Base-by-base conservation (phyloP, 2,888 invertebrate species). In the Drosophila gaucha region DNA sequence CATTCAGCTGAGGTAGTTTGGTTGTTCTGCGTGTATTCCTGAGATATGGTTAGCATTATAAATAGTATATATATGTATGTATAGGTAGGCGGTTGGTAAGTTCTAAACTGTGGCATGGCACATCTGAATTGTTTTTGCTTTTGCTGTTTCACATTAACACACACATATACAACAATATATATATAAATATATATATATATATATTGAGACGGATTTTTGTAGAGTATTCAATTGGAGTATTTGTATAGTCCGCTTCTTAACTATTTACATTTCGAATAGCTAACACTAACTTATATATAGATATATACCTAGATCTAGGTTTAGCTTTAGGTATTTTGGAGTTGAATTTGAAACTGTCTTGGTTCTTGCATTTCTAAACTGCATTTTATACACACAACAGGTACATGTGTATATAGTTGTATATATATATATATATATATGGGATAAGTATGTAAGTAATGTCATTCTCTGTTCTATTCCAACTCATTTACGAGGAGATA, bases 1-100 rank as follows among this genome's bases (percentile, higher is more conserved):
- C 44, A 52, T 39, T 63, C 74, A 64, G 57, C 56, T 87, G 85
- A 87, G 85, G 87, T 85, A 85, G 85, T 85, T 86, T 51, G 78
- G 86, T 82, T 80, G 58, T 65, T 77, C 65, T 66, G 67, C 50
- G 57, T 66, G 73, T 70, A 54, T 35, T 14, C 33, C 39, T 68
- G 38, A 24, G 66, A 49, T 71, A 66, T 58, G 58, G 41, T 73
- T 58, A 64, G 24, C 60, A 49, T 60, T 63, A 67, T 58, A 57
- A 65, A 72, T 59, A 46, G 55, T 54, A 55, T 31, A 57, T 24
- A 62, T 56, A 55, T 18, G 47, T 41, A 62, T 49, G 38, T 36
- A 56, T 58, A 55, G 39, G 22, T 54, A 58, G 74, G 69, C 68
- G 71, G 65, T 65, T 59, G 54, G 50, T 69, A 64, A 41, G 50